phyloP scores from a whole-genome alignment of 2,113 vertebrate species.

The Oophaga pumilio region DNA sequence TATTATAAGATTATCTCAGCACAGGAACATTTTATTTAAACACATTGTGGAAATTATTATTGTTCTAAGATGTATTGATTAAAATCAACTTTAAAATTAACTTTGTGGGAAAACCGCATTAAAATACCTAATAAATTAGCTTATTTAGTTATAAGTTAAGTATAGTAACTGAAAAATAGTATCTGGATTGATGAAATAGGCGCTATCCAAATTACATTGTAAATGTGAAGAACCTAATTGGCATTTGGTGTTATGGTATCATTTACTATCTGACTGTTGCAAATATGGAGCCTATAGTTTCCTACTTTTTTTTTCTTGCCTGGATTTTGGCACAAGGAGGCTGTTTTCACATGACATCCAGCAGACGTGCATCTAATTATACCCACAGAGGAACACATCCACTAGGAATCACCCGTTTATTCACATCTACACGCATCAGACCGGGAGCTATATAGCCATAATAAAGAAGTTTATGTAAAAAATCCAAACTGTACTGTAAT shows the following conservation, averaged over 20 bases:
- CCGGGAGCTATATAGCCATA: not conserved
- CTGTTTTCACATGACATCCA: conserved; percentile 45
- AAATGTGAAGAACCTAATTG: not conserved
- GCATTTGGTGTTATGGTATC: not conserved
- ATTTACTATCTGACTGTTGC: not conserved
- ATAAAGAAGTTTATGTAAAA: not conserved
- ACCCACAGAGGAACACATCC: not conserved
- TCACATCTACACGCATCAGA: not conserved
- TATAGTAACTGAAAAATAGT: no score
- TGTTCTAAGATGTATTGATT: no score
- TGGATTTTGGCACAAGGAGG: not conserved
- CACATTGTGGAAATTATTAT: no score
- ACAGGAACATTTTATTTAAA: no score
- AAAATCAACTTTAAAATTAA: no score
- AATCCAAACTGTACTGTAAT: not conserved
- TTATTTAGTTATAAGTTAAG: no score
- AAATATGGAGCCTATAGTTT: not conserved
- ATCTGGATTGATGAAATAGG: not conserved
- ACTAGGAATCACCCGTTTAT: not conserved
- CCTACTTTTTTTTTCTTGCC: not conserved
- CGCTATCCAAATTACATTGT: not conserved
- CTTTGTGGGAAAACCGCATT: no score
- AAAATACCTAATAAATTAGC: no score
- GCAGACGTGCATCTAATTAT: conserved; percentile 41
- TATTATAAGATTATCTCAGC: no score